Percentiles rank a stretch among this genome's conserved stretches.
Conservation (phyloP, 2,888 invertebrate genomes). For the Drosophila sordidula region DNA sequence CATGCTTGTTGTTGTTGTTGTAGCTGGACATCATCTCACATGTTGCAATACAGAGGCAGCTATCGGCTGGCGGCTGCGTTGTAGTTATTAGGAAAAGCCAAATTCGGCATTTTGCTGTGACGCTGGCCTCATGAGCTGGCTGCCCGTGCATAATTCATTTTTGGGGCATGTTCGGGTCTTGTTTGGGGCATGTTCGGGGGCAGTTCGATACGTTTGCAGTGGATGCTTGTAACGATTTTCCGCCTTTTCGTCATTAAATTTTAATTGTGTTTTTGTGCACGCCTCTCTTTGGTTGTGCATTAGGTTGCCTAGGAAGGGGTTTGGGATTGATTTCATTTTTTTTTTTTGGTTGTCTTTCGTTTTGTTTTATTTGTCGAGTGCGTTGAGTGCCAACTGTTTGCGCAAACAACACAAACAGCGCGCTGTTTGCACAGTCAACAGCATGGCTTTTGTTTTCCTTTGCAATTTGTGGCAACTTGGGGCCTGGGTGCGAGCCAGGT, state of each 20-base stretch:
- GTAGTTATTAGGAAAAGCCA: slow-evolving; percentile 71
- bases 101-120: slow-evolving; percentile 70
- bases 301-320: not conserved
- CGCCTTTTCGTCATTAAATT: slow-evolving; percentile 80
- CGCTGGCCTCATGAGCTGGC: slow-evolving; percentile 49
- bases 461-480: slow-evolving; percentile 75
- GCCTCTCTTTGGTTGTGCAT: slow-evolving; percentile 44
- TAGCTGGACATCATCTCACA: slow-evolving; percentile 65
- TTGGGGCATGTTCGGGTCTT: slow-evolving; percentile 37
- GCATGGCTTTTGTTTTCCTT: slow-evolving; percentile 72
- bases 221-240: slow-evolving; percentile 53
- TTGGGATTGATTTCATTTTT: slow-evolving; percentile 46
- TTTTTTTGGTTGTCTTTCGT: slow-evolving; percentile 9
- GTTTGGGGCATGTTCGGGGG: slow-evolving; percentile 12
- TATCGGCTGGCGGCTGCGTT: slow-evolving; percentile 43
- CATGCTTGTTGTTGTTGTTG: slow-evolving; percentile 16
- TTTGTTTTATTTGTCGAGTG: slow-evolving; percentile 36
- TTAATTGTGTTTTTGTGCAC: slow-evolving; percentile 71
- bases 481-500: slow-evolving; percentile 14
- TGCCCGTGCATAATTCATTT: slow-evolving; percentile 68
- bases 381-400: slow-evolving; percentile 76
- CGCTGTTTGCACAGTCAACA: slow-evolving; percentile 67
- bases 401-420: slow-evolving; percentile 65
- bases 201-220: slow-evolving; percentile 41
- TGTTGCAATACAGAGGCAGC: slow-evolving; percentile 66